Conservation (phyloP, 2,113 vertebrate genomes). For the Dolichallabes microphthalmus region DNA sequence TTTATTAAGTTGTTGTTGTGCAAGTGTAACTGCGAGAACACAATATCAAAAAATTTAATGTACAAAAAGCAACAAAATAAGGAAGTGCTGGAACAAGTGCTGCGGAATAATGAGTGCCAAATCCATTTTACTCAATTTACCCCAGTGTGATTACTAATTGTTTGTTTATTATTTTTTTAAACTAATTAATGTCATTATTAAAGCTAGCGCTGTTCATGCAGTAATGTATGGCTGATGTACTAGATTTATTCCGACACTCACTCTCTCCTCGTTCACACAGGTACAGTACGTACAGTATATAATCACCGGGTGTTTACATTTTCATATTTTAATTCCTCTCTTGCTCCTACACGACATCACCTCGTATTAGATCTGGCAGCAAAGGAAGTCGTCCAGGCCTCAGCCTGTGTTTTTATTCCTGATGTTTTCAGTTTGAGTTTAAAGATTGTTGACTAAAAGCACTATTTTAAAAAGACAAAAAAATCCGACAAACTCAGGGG, state of each 20-base stretch:
- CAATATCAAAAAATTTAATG: not conserved
- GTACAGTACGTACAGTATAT: not conserved
- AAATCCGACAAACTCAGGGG: not conserved
- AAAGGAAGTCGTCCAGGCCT: too few relatives aligned
- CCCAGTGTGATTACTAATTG: too few relatives aligned
- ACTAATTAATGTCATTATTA: too few relatives aligned
- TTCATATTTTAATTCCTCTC: not conserved
- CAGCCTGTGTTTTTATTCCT: too few relatives aligned
- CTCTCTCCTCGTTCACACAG: not conserved
- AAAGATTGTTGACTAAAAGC: not conserved
- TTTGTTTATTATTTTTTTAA: too few relatives aligned
- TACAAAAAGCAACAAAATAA: not conserved
- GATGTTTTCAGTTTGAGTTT: not conserved
- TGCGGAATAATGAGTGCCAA: not conserved
- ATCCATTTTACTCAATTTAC: too few relatives aligned
- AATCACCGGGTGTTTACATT: not conserved
- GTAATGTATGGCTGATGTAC: not conserved
- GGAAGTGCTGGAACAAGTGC: not conserved
- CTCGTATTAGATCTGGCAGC: too few relatives aligned
- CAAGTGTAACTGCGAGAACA: not conserved
- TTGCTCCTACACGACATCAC: not conserved
- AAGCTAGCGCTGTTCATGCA: not conserved
- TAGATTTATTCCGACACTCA: too few relatives aligned
- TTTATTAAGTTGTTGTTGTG: not conserved
- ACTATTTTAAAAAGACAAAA: not conserved